A percentile compares a stretch with the other conserved stretches of the same genome.
phyloP scores from a whole-genome alignment of 1,140 invertebrate genomes.

The Drosophila sulfurigaster region DNA sequence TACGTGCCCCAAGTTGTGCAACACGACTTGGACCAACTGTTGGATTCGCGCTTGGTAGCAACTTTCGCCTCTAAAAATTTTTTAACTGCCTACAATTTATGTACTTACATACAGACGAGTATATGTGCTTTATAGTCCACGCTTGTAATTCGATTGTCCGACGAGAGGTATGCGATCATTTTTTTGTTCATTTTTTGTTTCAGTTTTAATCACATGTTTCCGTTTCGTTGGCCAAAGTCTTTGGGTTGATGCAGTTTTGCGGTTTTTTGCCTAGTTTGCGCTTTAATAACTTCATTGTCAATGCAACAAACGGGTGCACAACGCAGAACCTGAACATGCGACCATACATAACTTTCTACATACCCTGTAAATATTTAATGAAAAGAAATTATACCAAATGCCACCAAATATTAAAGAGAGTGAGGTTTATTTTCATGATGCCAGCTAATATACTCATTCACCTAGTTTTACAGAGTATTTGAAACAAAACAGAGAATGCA shows the following conservation, averaged over 20 bases:
- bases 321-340: slow-evolving; percentile 15
- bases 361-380: slow-evolving; percentile 1
- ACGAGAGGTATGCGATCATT: slow-evolving; percentile 4
- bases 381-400: too few species aligned
- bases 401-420: background rate
- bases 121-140: slow-evolving; percentile 19
- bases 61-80: slow-evolving; percentile 37
- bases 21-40: slow-evolving; percentile 13
- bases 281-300: slow-evolving; percentile 83
- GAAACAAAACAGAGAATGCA: slow-evolving; percentile 27
- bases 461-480: background rate
- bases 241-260: slow-evolving; percentile 48
- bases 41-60: background rate
- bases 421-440: background rate
- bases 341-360: background rate
- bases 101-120: slow-evolving; percentile 17
- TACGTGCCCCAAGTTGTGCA: slow-evolving; percentile 67
- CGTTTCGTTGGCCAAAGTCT: slow-evolving; percentile 41
- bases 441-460: slow-evolving; percentile 11
- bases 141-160: slow-evolving; percentile 26
- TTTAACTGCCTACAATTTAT: slow-evolving; percentile 37
- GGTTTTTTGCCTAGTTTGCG: slow-evolving; percentile 63
- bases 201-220: slow-evolving; percentile 66
- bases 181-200: slow-evolving; percentile 31
- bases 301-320: slow-evolving; percentile 64